phyloP scores from a whole-genome alignment of 2,888 invertebrate species.

The Melieria crassipennis region DNA sequence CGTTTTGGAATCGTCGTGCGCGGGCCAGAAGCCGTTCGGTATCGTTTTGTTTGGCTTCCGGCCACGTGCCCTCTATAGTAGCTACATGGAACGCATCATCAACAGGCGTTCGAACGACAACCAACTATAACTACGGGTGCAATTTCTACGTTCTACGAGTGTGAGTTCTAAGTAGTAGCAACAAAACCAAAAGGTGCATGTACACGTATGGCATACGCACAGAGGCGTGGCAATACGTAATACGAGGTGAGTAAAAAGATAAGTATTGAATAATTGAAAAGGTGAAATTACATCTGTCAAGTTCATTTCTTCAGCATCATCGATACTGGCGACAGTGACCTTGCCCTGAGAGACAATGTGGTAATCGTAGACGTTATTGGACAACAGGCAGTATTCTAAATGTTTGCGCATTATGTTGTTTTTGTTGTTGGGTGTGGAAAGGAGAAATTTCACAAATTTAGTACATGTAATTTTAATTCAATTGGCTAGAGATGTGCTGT shows the following conservation, averaged over 20 bases:
- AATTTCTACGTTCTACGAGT: neutral
- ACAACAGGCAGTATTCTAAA: slow-evolving; percentile 72
- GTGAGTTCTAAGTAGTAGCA: neutral
- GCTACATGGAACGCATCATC: too few species aligned
- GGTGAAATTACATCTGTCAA: slow-evolving; percentile 79
- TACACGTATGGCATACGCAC: neutral
- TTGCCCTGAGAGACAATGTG: slow-evolving; percentile 94
- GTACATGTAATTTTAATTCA: slow-evolving; percentile 30
- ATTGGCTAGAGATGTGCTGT: slow-evolving; percentile 24
- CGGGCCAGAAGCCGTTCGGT: too few species aligned
- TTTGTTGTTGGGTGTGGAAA: slow-evolving; percentile 22
- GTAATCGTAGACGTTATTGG: slow-evolving; percentile 85
- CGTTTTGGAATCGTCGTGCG: too few species aligned
- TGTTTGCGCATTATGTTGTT: slow-evolving; percentile 29
- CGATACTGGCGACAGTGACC: slow-evolving; percentile 89
- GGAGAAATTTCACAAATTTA: slow-evolving; percentile 28
- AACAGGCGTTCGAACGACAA: too few species aligned
- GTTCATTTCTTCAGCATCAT: slow-evolving; percentile 89
- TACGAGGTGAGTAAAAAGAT: slow-evolving; percentile 27
- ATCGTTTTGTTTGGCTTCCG: too few species aligned
- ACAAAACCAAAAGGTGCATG: neutral
- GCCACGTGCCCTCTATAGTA: too few species aligned
- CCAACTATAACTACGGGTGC: too few species aligned
- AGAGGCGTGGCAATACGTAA: slow-evolving; percentile 15
- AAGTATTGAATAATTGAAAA: slow-evolving; percentile 40